Base-by-base conservation (phyloP, 2,888 invertebrate genomes). In the Melanotus villosus region DNA sequence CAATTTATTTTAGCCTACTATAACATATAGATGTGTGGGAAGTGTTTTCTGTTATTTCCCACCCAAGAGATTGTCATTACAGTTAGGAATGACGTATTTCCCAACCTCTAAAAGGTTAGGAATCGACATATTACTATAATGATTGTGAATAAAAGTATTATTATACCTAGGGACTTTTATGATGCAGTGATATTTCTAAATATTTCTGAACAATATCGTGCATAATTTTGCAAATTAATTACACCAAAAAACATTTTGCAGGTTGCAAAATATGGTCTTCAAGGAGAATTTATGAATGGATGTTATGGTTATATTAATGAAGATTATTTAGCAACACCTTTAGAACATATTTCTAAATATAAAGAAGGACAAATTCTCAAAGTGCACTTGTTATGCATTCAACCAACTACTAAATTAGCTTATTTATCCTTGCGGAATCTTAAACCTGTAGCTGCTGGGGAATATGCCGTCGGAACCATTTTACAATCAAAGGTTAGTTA, bases 361-460 rank as follows among this genome's bases (percentile, higher is more conserved):
- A 81, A 84, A 19, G 80, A 85, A 12, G 86, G 86, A 1, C 85
- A 88, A 58, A 87, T 85, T 73, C 84, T 91, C 0, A 79, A 81
- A 26, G 91, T 91, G 0, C 87, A 90, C 21, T 87, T 93, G 2
- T 82, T 93, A 2, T 93, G 92, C 80, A 85, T 90, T 50, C 87
- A 92, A 84, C 92, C 92, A 9, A 85, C 90, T 0, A 88, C 91
- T 0, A 92, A 92, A 81, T 86, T 90, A 0, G 89, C 90, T 0
- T 92, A 90, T 80, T 86, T 93, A 54, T 90, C 90, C 0, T 84
- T 89, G 80, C 76, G 79, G 57, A 47, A 70, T 4, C 77, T 79
- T 0, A 73, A 86, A 68, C 83, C 83, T 76, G 80, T 72, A 16
- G 7, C 47, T 1, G 9, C 12, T 6, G 23, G 43, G 0, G 32